Base-by-base conservation (phyloP, 2,797 vertebrate species). In the Eulemur albifrons region DNA sequence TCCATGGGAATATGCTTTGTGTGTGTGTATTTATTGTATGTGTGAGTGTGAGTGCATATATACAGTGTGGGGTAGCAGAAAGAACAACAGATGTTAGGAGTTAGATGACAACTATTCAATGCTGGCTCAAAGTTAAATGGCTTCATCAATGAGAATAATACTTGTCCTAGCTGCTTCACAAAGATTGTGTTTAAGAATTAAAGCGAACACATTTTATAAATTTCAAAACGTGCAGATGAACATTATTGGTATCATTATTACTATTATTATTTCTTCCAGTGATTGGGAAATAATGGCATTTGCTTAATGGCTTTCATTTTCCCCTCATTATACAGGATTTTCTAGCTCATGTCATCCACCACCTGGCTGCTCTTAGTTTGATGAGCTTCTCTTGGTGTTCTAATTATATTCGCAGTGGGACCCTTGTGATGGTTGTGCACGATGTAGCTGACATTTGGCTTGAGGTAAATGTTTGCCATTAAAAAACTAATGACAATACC, bases 331-430 rank as follows among this genome's bases (percentile, higher is more conserved):
- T 52, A 0, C 88, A 99, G 99, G 99, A 99, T 98, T 99, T 99
- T 93, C 98, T 98, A 72, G 99, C 99, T 73, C 99, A 99, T 48
- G 98, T 99, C 52, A 87, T 99, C 93, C 99, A 99, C 97, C 99
- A 99, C 97, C 96, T 99, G 95, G 99, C 99, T 82, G 99, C 99
- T 1, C 98, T 99, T 76, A 98, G 98, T 21, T 97, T 99, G 93
- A 98, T 99, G 97, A 99, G 99, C 5, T 99, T 99, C 97, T 99
- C 99, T 83, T 99, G 99, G 99, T 99, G 99, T 67, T 99, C 97
- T 91, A 99, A 99, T 98, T 99, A 99, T 30, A 98, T 99, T 84
- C 99, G 99, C 13, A 86, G 99, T 0, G 99, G 99, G 59, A 99
- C 99, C 0, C 97, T 99, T 82, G 99, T 99, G 96, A 99, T 99